Conservation (phyloP, 1,140 invertebrate genomes). For the Ladona fulva region DNA sequence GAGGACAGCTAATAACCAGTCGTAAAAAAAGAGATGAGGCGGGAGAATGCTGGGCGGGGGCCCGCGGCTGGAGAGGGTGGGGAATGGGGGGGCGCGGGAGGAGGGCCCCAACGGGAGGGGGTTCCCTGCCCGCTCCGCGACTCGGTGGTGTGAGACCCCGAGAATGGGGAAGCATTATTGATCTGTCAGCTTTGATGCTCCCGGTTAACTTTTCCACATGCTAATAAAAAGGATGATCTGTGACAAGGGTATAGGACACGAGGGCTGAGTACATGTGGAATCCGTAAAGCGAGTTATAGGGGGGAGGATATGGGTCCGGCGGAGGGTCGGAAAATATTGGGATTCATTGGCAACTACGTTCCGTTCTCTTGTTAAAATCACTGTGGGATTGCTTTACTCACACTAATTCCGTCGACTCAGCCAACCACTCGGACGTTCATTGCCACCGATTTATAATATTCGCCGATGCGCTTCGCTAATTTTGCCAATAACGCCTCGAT, state of each 20-base stretch:
- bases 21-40: not conserved
- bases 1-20: conserved; percentile 3
- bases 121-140: no score
- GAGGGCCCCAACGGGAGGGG: not conserved
- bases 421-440: no score
- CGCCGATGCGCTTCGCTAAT: no score
- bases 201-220: conserved; percentile 7
- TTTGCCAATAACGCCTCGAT: no score
- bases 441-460: no score
- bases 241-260: not conserved
- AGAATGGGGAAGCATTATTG: not conserved
- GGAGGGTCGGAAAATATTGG: no score
- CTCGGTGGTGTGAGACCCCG: no score
- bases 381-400: no score
- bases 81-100: not conserved
- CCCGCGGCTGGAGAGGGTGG: not conserved
- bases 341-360: no score
- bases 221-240: conserved; percentile 10
- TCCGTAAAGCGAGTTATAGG: not conserved
- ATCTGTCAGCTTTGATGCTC: not conserved
- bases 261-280: not conserved
- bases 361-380: no score
- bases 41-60: not conserved
- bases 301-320: not conserved
- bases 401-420: no score